Evolutionary conservation across 2,888 invertebrate genomes (phyloP).

Genomic region (Tetramorium bicarinatum): DNA sequence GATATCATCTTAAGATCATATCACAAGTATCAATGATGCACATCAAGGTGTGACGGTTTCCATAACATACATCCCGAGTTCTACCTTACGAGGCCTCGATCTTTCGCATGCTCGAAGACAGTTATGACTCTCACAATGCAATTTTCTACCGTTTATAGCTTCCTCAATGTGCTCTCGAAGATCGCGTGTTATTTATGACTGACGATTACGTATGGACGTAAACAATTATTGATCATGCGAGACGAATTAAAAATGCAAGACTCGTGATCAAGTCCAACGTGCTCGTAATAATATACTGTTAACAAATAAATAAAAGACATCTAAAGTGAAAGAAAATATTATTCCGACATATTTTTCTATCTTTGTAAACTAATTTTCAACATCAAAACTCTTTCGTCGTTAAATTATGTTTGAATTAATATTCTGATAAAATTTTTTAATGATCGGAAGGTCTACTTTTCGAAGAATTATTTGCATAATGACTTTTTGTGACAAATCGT

Average conservation of each 20-base stretch:
- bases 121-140: constrained; percentile 22
- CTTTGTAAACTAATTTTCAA: neutral
- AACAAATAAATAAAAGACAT: neutral
- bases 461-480: neutral
- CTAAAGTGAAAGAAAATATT: neutral
- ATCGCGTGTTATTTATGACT: constrained; percentile 34
- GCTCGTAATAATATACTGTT: neutral
- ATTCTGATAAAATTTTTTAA: neutral
- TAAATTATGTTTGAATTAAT: neutral
- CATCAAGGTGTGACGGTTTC: constrained; percentile 1
- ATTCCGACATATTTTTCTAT: neutral
- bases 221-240: constrained; percentile 31
- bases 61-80: neutral
- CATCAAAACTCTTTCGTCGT: neutral
- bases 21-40: neutral
- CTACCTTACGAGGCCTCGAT: constrained; percentile 21
- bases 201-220: neutral
- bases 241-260: constrained; percentile 14
- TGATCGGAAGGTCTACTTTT: neutral
- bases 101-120: constrained; percentile 24
- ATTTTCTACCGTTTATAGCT: constrained; percentile 24
- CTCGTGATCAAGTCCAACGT: neutral
- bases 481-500: neutral
- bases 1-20: neutral
- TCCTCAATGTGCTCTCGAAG: constrained; percentile 24